Base-by-base conservation (phyloP, 2,113 vertebrate genomes). In the Hypomesus transpacificus region DNA sequence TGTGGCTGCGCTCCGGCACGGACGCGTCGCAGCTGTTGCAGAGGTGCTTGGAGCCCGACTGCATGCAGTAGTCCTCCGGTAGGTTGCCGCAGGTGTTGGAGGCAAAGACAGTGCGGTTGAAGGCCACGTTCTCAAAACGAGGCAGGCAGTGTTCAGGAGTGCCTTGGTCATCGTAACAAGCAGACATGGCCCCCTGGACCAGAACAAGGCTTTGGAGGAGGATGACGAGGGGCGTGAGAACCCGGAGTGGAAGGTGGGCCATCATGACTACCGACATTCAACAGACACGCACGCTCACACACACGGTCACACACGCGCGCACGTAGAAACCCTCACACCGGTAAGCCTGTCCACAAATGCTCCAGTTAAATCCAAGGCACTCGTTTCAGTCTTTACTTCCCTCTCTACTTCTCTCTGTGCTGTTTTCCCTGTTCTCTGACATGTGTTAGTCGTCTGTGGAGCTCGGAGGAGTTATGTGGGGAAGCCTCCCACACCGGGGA, bases 51-150 rank as follows among this genome's bases (percentile, higher is more conserved):
- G 91, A 89, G 0, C 95, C 94, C 1, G 94, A 93, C 88, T 98
- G 95, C 89, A 93, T 92, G 88, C 96, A 98, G 65, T 93, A 98
- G 16, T 95, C 93, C 90, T 98, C 96, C 0, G 94, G 90, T 0
- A 95, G 93, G 0, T 76, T 85, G 0, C 96, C 96, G 3, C 96
- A 98, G 0, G 88, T 93, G 68, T 95, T 96, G 57, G 92, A 96
- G 56, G 86, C 91, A 50, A 71, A 65, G 0, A 80, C 92, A 0
- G 68, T 89, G 3, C 90, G 91, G 73, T 93, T 93, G 21, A 98
- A 98, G 13, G 95, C 96, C 0, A 94, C 83, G 1, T 98, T 98
- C 88, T 96, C 94, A 11, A 98, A 98, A 78, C 78, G 91, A 0
- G 96, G 96, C 94, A 95, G 85, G 85, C 96, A 98, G 14, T 90